These are phyloP conservation scores for Botia kubotai DNA, from an alignment of 2,797 vertebrate genomes.

Conservation along the genomic window DNA sequence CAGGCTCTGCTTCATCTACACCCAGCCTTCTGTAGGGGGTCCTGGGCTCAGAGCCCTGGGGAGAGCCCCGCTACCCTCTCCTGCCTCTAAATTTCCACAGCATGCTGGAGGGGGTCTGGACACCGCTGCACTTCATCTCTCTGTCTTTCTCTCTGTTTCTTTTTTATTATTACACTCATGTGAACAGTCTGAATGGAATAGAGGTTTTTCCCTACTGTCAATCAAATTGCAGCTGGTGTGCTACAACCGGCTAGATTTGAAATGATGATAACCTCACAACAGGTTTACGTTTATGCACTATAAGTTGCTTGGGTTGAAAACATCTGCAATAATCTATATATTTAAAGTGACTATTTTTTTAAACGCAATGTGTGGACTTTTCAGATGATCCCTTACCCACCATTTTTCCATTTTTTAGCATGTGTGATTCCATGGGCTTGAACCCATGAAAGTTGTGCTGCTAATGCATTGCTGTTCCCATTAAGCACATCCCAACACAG, in stretches of 20 bases:
- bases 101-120: conserved; percentile 43
- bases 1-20: conserved; percentile 54
- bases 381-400: too few species aligned
- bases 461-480: too few species aligned
- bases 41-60: conserved; percentile 36
- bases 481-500: too few species aligned
- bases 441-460: too few species aligned
- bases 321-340: neutral
- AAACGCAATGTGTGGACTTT: too few species aligned
- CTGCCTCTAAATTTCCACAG: conserved; percentile 48
- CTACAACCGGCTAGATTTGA: conserved; percentile 17
- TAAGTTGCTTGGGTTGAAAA: neutral
- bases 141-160: conserved; percentile 19
- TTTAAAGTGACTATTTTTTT: too few species aligned
- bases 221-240: conserved; percentile 36
- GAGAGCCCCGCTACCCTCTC: conserved; percentile 52
- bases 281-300: neutral
- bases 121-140: conserved; percentile 29
- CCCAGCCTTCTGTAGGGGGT: conserved; percentile 34
- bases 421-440: too few species aligned
- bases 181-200: conserved; percentile 43
- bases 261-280: neutral
- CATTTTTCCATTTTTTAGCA: too few species aligned
- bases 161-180: conserved; percentile 26
- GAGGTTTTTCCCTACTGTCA: conserved; percentile 49